These are phyloP conservation scores for Xenus cinereus DNA, from an alignment of 2,113 vertebrate genomes.

Conservation along the genomic window DNA sequence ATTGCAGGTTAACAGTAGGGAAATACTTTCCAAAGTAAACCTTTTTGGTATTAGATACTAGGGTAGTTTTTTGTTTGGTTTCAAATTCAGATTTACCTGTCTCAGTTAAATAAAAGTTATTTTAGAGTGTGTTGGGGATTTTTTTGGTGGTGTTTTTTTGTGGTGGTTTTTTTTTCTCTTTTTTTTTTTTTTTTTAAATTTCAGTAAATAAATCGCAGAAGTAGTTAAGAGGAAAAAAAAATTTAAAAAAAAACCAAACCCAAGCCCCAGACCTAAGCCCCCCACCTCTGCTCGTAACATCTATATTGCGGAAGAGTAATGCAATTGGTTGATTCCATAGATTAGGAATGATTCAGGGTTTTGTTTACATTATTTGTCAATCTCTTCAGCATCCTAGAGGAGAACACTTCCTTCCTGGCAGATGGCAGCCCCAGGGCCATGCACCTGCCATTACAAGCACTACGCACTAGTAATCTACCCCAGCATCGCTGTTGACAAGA, in stretches of 20 bases:
- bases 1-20: background rate
- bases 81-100: background rate
- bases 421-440: slow-evolving; percentile 81
- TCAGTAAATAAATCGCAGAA: background rate
- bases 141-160: no score
- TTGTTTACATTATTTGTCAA: slow-evolving; percentile 55
- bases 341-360: slow-evolving; percentile 29
- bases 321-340: background rate
- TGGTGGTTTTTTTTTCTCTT: no score
- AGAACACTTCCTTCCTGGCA: slow-evolving; percentile 72
- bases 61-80: background rate
- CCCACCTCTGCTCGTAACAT: background rate
- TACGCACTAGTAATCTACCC: slow-evolving; percentile 78
- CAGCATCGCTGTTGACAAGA: slow-evolving; percentile 82
- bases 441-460: slow-evolving; percentile 82
- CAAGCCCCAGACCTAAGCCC: background rate
- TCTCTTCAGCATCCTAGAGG: slow-evolving; percentile 46
- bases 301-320: background rate
- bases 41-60: background rate
- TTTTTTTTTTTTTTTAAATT: background rate
- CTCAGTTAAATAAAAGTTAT: background rate
- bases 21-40: background rate
- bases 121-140: background rate
- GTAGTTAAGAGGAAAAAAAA: background rate
- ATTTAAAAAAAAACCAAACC: no score